Conservation (phyloP, 2,113 vertebrate species). For the Gnathonemus longibarbis region DNA sequence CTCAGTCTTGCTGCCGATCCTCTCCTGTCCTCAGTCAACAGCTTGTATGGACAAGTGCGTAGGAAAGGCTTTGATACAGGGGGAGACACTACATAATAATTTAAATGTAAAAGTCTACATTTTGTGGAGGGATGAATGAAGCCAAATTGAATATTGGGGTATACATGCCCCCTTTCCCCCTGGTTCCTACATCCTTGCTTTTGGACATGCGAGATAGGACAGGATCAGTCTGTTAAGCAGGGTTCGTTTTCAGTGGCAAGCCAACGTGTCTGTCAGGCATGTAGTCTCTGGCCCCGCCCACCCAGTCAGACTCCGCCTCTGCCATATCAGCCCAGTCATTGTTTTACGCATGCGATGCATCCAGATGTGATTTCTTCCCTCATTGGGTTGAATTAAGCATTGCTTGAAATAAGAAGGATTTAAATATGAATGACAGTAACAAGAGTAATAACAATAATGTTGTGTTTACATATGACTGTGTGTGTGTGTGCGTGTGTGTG, state of each 20-base stretch:
- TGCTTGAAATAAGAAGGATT: conserved; percentile 52
- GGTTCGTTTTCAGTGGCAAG: not conserved
- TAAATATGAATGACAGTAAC: conserved; percentile 54
- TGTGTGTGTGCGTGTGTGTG: conserved; percentile 54
- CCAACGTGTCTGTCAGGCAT: not conserved
- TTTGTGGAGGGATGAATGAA: not conserved
- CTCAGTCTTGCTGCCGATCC: not conserved
- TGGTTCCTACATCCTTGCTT: not conserved
- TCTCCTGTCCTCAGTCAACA: not conserved
- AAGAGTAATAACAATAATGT: conserved; percentile 55
- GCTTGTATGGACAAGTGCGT: not conserved
- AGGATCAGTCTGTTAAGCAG: not conserved
- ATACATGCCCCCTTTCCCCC: not conserved
- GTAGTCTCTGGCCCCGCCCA: conserved; percentile 29
- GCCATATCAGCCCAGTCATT: conserved; percentile 50
- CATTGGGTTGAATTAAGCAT: conserved; percentile 60
- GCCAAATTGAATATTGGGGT: not conserved
- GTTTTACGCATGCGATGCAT: conserved; percentile 58
- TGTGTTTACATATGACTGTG: conserved; percentile 58
- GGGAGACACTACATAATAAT: not conserved
- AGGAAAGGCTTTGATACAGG: not conserved
- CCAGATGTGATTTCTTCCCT: conserved; percentile 56
- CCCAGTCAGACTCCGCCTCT: conserved; percentile 35
- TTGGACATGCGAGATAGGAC: not conserved
- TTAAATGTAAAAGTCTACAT: not conserved